Evolutionary conservation across 2,797 vertebrate species (phyloP), one percentile per base, ranked within the genome.

Genomic region (Sebastes diaconus): DNA sequence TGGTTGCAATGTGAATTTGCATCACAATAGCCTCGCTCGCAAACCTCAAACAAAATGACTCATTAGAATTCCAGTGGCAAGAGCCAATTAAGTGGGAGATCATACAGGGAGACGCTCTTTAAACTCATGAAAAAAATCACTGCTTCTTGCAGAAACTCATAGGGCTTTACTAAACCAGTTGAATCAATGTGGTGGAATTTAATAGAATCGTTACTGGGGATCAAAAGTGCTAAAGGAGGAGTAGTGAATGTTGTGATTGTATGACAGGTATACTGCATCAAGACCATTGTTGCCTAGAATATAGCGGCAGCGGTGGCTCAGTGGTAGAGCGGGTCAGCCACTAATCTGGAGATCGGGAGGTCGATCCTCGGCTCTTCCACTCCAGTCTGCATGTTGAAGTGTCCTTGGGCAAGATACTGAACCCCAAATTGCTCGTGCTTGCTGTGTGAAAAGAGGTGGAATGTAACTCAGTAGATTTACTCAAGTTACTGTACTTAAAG

Each of bases 51-150:
- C 90, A 91, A 81, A 87, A 50, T 1, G 79, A 46, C 82, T 91
- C 87, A 92, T 94, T 92, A 86, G 68, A 46, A 93, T 92, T 91
- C 85, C 79, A 46, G 83, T 14, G 72, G 85, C 79, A 83, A 74
- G 80, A 89, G 88, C 84, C 89, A 92, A 89, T 93, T 91, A 92
- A 90, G 87, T 61, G 77, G 75, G 83, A 77, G 88, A 91, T 92
- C 84, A 85, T 83, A 87, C 66, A 13, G 78, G 73, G 75, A 83
- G 84, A 71, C 13, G 71, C 83, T 87, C 81, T 87, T 88, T 89
- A 86, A 83, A 90, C 66, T 85, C 57, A 2, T 46, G 68, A 46
- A 76, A 79, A 18, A 79, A 83, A 83, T 73, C 69, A 20, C 30
- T 27, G 74, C 79, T 68, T 84, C 55, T 39, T 67, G 60, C 68